Base-by-base conservation (phyloP, 2,113 vertebrate genomes). In the Siphamia tubifer region DNA sequence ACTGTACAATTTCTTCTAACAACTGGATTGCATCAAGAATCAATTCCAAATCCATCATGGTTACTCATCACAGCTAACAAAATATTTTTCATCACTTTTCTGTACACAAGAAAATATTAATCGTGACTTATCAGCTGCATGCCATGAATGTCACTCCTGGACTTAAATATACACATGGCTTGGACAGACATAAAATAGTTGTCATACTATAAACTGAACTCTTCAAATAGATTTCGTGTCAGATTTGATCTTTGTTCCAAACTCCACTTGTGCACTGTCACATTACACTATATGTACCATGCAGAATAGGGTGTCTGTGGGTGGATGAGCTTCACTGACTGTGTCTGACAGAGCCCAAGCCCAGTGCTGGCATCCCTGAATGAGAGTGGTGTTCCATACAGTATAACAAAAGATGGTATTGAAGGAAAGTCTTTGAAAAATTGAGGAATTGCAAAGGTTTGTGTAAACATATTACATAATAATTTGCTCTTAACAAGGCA, bases 381-480 rank as follows among this genome's bases (percentile, higher is more conserved):
- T 81, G 81, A 71, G 31, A 80, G 55, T 39, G 67, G 64, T 51
- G 71, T 66, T 58, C 35, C 70, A 58, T 28, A 9, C 23, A 43
- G 47, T 28, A 64, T 21, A 10, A 53, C 27, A 74, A 64, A 72
- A 68, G 42, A 56, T 68, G 42, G 34, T 47, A 66, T 8, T 52
- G 56, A 32, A 64, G 44, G 53, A 81, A 44, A 17, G 16, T 21
- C 69, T 67, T 71, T 58, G 45, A 27, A 32, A 57, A 43, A 61
- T 65, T 42, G 24, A 40, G 49, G 49, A 58, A 77, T 57, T 69
- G 28, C 34, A 44, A 3, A 40, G 45, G 77, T 69, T 30, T 25
- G 52, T 77, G 44, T 57, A 81, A 85, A 74, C 40, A 73, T 57
- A 39, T 90, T 89, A 77, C 80, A 83, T 82, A 87, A 91, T 55